Conservation (phyloP, 1,140 invertebrate species). For the Reticulitermes speratus region DNA sequence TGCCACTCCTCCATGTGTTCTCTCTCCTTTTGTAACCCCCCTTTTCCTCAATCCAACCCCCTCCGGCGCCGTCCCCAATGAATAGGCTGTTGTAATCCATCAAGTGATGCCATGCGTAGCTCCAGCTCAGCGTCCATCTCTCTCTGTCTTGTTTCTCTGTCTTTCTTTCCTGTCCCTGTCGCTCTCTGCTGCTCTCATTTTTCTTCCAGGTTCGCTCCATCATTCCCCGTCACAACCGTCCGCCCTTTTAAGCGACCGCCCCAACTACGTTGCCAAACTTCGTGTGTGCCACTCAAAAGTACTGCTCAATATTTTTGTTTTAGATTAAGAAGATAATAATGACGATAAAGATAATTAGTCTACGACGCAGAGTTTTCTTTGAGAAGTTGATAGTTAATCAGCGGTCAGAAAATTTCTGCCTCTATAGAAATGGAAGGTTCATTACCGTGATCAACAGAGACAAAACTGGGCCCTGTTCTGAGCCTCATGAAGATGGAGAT, state of each 20-base stretch:
- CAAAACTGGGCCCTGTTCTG: too few relatives aligned
- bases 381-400: too few relatives aligned
- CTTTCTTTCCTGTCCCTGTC: not conserved
- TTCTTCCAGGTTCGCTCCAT: conserved; percentile 33
- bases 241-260: conserved; percentile 23
- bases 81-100: conserved; percentile 29
- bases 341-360: not conserved
- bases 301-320: not conserved
- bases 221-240: conserved; percentile 33
- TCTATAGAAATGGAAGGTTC: too few relatives aligned
- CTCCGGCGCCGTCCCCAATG: not conserved
- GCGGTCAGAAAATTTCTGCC: too few relatives aligned
- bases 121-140: not conserved
- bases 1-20: conserved; percentile 10
- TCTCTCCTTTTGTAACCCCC: conserved; percentile 16
- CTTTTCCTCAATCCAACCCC: conserved; percentile 12
- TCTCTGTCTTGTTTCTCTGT: not conserved
- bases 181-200: conserved; percentile 35
- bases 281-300: not conserved
- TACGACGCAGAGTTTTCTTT: too few relatives aligned
- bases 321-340: not conserved
- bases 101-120: conserved; percentile 26
- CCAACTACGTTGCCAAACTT: conserved; percentile 18
- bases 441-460: too few relatives aligned
- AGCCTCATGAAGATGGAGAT: too few relatives aligned